A percentile compares a stretch with the other conserved stretches of the same genome.
phyloP scores from a whole-genome alignment of 2,888 invertebrate species.

The Eristalinus sepulchralis region DNA sequence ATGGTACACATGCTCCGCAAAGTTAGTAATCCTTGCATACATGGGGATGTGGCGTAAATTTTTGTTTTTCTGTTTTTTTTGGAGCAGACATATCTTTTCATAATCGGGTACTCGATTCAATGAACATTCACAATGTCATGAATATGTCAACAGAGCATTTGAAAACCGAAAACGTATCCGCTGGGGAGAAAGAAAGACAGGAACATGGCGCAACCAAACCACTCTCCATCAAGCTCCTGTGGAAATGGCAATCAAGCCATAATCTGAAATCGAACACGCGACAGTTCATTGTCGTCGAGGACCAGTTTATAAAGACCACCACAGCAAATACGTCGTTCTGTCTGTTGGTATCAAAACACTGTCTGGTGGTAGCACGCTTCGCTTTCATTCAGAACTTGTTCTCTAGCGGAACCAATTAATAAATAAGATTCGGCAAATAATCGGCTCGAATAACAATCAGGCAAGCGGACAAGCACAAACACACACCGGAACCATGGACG shows the following conservation, averaged over 20 bases:
- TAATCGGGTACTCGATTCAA: conserved; percentile 39
- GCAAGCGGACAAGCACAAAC: not conserved
- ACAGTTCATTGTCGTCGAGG: not conserved
- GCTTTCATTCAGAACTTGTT: conserved; percentile 19
- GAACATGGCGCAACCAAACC: too few species aligned
- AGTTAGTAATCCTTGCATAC: not conserved
- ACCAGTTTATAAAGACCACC: not conserved
- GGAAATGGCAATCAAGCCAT: too few species aligned
- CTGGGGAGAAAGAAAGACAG: too few species aligned
- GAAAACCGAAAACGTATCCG: conserved; percentile 1
- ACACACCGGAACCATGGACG: not conserved
- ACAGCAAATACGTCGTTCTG: conserved; percentile 12
- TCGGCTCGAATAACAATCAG: conserved; percentile 11
- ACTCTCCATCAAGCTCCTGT: too few species aligned
- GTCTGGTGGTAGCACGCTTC: not conserved
- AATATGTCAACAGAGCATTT: conserved; percentile 15
- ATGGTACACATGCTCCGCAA: conserved; percentile 10
- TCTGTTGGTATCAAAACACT: not conserved
- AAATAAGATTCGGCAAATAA: not conserved
- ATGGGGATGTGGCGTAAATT: not conserved
- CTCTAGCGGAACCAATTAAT: conserved; percentile 13
- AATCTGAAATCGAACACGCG: not conserved
- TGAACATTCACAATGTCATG: conserved; percentile 44
- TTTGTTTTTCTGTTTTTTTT: conserved; percentile 4
- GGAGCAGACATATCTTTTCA: conserved; percentile 10